Evolutionary conservation across 2,113 vertebrate genomes (phyloP), one percentile per base, ranked within the genome.

Genomic region (Himantopus leucocephalus): DNA sequence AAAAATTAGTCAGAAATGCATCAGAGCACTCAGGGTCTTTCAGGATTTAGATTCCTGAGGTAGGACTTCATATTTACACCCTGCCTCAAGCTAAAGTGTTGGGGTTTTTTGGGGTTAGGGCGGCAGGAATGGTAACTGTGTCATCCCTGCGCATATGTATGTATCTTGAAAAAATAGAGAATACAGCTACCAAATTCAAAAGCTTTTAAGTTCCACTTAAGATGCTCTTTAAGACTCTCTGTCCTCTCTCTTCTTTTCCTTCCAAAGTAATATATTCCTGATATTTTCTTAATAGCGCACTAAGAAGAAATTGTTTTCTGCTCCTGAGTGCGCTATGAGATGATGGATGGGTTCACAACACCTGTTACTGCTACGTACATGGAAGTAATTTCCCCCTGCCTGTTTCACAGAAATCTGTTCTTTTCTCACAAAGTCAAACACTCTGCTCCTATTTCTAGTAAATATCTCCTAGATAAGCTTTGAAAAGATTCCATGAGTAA

Each of bases 341-440:
- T 96, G 94, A 88, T 72, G 85, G 83, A 95, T 97, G 96, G 88
- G 84, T 85, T 94, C 95, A 10, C 32, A 96, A 75, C 98, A 98
- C 96, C 98, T 98, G 98, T 94, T 97, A 52, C 75, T 85, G 85
- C 58, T 84, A 63, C 43, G 24, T 91, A 79, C 9, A 3, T 91
- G 94, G 91, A 85, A 34, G 62, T 92, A 32, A 90, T 97, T 96
- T 92, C 83, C 71, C 70, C 24, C 70, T 83, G 80, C 86, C 72
- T 91, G 72, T 90, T 97, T 97, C 97, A 97, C 53, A 93, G 97
- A 98, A 98, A 98, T 92, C 88, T 98, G 98, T 92, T 98, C 92
- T 79, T 97, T 98, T 98, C 98, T 98, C 98, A 98, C 98, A 91
- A 87, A 95, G 81, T 77, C 92, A 94, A 96, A 93, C 92, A 85